phyloP scores from a whole-genome alignment of 2,113 vertebrate genomes.

The Menura novaehollandiae region DNA sequence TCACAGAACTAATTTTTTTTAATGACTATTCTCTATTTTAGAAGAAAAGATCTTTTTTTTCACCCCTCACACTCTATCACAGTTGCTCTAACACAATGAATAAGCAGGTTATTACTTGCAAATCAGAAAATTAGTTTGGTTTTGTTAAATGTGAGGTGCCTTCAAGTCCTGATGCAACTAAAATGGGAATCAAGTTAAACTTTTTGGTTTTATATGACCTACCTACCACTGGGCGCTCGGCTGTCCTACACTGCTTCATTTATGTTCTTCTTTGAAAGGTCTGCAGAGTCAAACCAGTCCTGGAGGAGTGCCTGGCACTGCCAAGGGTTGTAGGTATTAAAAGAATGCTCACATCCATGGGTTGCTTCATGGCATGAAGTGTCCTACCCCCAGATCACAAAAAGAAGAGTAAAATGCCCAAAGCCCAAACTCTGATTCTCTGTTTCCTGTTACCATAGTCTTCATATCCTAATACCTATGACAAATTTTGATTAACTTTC shows the following conservation, averaged over 20 bases:
- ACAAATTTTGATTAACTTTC: neutral
- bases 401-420: neutral
- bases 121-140: neutral
- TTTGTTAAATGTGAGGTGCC: neutral
- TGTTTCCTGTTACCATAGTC: rapidly evolving
- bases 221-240: neutral
- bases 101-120: neutral
- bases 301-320: neutral
- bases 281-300: neutral
- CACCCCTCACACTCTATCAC: neutral
- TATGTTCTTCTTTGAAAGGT: neutral
- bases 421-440: neutral
- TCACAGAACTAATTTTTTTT: neutral
- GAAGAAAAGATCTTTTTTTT: neutral
- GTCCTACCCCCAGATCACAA: too few species aligned
- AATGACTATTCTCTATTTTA: neutral
- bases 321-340: neutral
- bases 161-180: neutral
- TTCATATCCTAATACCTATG: neutral
- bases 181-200: neutral
- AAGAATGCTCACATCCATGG: rapidly evolving
- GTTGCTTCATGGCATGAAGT: neutral
- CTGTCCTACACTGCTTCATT: neutral
- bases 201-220: neutral
- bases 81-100: neutral